Percentiles rank a stretch among this genome's conserved stretches.
Conservation (phyloP, 2,797 vertebrate species). For the Odontamblyopus lacepedii region DNA sequence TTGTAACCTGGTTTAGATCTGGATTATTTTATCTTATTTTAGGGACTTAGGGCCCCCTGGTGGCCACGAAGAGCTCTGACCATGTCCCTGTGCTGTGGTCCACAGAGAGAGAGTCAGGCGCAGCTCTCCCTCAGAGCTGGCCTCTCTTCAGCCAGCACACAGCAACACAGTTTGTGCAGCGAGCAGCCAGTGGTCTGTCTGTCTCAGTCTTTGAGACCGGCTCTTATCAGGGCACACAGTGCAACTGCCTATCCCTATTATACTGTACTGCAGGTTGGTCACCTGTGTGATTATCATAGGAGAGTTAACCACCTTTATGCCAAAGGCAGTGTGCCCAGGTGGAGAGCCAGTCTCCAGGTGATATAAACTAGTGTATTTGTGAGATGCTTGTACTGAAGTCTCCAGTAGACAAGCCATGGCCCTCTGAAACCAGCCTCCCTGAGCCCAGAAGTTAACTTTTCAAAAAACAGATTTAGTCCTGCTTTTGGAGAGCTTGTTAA, state of each 20-base stretch:
- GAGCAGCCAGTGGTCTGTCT: slow-evolving; percentile 67
- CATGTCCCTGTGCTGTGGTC: slow-evolving; percentile 42
- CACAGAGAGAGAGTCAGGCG: slow-evolving; percentile 62
- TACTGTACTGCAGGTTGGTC: too few relatives aligned
- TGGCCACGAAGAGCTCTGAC: too few relatives aligned
- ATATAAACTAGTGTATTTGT: neutral
- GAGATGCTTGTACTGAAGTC: neutral
- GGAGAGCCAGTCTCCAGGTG: neutral
- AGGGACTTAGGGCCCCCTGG: too few relatives aligned
- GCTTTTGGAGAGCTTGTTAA: too few relatives aligned
- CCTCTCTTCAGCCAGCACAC: slow-evolving; percentile 65
- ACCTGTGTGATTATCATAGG: neutral
- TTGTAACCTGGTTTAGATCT: too few relatives aligned
- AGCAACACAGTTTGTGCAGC: slow-evolving; percentile 66
- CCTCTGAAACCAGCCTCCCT: neutral
- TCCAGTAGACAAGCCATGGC: neutral
- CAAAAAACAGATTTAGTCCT: too few relatives aligned
- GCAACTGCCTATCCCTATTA: too few relatives aligned
- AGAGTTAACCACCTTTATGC: neutral
- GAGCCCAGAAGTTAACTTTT: neutral
- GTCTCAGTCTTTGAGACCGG: slow-evolving; percentile 30
- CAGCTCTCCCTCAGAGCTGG: slow-evolving; percentile 62
- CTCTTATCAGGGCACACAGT: slow-evolving; percentile 35
- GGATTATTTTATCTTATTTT: too few relatives aligned
- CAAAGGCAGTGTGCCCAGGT: neutral